phyloP scores from a whole-genome alignment of 1,140 invertebrate species.

The Eriosoma lanigerum region DNA sequence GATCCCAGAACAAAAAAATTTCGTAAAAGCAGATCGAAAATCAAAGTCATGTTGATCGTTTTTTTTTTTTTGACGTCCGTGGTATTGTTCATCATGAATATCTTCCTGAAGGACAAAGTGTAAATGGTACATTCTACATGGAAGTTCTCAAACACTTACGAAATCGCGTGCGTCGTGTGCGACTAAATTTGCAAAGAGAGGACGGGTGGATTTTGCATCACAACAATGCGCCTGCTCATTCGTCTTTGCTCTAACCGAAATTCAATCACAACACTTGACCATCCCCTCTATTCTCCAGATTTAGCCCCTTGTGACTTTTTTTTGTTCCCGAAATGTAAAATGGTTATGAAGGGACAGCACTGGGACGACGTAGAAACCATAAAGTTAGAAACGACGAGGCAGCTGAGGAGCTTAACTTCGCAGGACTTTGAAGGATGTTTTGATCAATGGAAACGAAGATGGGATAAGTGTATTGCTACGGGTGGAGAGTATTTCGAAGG shows the following conservation, averaged over 20 bases:
- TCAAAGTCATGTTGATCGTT: constrained; percentile 54
- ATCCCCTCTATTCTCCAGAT: too few species aligned
- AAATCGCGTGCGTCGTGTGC: background rate
- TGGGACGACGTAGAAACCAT: constrained; percentile 53
- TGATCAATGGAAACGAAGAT: constrained; percentile 15
- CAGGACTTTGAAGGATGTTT: constrained; percentile 21
- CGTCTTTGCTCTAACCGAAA: too few species aligned
- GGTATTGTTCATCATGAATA: constrained; percentile 53
- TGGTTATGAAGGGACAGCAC: constrained; percentile 52
- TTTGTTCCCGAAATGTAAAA: constrained; percentile 55
- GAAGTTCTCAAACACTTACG: constrained; percentile 52
- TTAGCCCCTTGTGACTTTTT: constrained; percentile 56
- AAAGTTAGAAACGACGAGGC: constrained; percentile 48
- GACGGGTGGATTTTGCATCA: constrained; percentile 27
- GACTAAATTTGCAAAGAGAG: background rate
- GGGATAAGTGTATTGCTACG: background rate
- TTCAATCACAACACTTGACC: constrained; percentile 50
- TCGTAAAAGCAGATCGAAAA: constrained; percentile 15
- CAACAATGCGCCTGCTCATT: background rate
- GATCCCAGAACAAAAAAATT: background rate
- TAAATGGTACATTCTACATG: constrained; percentile 53
- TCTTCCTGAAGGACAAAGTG: constrained; percentile 45
- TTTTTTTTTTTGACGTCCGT: constrained; percentile 57
- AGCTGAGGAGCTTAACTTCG: constrained; percentile 8
- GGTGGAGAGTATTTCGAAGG: background rate